A percentile compares a stretch with the other conserved stretches of the same genome.
Conservation (phyloP, 2,113 vertebrate species). For the Rhabdornis inornatus region DNA sequence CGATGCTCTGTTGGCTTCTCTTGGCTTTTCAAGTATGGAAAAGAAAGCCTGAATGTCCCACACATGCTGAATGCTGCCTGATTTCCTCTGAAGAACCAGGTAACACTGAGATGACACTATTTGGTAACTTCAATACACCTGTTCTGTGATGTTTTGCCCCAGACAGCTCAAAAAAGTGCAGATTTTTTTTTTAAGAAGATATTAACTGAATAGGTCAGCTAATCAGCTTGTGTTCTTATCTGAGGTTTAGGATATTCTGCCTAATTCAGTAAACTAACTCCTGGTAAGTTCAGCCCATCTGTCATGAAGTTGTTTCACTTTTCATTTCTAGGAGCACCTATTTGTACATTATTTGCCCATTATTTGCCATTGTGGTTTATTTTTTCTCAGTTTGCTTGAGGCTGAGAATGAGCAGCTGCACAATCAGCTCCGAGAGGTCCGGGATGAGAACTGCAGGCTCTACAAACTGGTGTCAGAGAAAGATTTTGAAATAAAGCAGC, state of each 20-base stretch:
- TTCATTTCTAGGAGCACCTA: background rate
- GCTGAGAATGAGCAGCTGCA: slow-evolving; percentile 73
- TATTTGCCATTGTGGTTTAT: background rate
- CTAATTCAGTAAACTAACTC: background rate
- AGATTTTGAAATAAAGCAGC: slow-evolving; percentile 88
- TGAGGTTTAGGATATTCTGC: background rate
- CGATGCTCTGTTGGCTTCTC: background rate
- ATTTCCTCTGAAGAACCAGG: background rate
- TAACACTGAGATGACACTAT: background rate
- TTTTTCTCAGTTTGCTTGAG: slow-evolving; percentile 66
- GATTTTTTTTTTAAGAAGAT: background rate
- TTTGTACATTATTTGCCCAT: background rate
- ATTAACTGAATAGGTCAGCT: background rate
- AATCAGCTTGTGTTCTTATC: background rate
- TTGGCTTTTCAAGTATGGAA: background rate
- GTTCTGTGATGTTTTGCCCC: background rate
- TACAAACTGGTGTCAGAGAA: slow-evolving; percentile 86
- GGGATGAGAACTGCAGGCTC: slow-evolving; percentile 87
- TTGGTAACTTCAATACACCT: background rate
- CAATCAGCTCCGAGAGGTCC: slow-evolving; percentile 77
- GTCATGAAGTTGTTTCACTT: background rate
- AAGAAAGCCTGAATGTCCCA: background rate
- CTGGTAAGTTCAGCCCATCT: background rate
- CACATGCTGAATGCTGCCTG: background rate
- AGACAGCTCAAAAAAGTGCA: background rate